Conservation (phyloP, 2,797 vertebrate genomes). For the Pelochelys cantorii region DNA sequence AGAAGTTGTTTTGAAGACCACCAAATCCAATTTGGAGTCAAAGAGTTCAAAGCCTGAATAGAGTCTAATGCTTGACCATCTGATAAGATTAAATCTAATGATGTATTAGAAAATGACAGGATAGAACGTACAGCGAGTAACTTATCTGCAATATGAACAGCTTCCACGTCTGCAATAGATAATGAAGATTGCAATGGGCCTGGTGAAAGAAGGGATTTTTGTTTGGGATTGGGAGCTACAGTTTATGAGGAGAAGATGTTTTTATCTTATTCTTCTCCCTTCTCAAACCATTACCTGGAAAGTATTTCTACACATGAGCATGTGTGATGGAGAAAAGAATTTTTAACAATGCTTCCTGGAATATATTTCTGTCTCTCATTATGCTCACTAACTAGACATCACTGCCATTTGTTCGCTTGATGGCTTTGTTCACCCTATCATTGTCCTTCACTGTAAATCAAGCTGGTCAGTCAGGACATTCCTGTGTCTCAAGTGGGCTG, state of each 20-base stretch:
- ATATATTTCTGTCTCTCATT: neutral
- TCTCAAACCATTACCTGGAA: neutral
- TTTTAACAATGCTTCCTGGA: neutral
- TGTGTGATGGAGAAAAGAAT: neutral
- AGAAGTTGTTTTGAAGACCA: neutral
- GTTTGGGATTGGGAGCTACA: neutral
- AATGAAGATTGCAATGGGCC: neutral
- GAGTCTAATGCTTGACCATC: neutral
- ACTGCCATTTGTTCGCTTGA: neutral
- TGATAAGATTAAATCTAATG: neutral
- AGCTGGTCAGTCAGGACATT: too few relatives aligned
- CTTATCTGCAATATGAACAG: accelerated
- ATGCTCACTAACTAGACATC: neutral
- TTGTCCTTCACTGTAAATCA: neutral
- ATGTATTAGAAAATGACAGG: neutral
- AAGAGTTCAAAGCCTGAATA: neutral
- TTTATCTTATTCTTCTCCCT: neutral
- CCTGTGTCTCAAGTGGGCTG: too few relatives aligned
- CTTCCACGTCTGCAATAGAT: neutral
- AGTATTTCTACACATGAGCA: neutral
- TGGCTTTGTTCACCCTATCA: neutral
- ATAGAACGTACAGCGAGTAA: neutral
- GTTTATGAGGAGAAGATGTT: neutral
- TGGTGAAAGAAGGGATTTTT: neutral
- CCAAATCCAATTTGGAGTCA: neutral